Base-by-base conservation (phyloP, 2,888 invertebrate genomes). In the Congeria kusceri region DNA sequence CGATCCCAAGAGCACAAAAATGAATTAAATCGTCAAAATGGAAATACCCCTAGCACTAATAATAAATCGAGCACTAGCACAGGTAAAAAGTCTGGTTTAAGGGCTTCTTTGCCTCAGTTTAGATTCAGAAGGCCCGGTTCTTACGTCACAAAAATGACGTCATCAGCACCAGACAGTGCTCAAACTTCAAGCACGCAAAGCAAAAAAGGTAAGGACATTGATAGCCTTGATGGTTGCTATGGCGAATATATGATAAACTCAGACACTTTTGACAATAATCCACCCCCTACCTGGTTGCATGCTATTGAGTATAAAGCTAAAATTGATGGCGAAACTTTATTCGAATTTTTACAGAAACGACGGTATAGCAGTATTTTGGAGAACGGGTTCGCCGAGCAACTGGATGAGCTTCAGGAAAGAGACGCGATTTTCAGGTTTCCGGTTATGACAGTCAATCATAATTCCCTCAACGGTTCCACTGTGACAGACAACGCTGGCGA, bases 301-400 rank as follows among this genome's bases (percentile, higher is more conserved):
- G 77, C 66, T 58, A 62, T 77, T 44, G 80, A 82, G 72, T 56
- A 47, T 72, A 80, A 80, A 63, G 75, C 77, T 66, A 82, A 82
- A 73, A 78, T 59, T 80, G 82, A 84, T 61, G 82, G 80, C 64
- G 84, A 84, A 80, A 82, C 75, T 82, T 77, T 87, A 66, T 85
- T 84, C 84, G 81, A 82, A 77, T 87, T 86, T 77, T 88, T 87
- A 67, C 88, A 88, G 88, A 88, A 85, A 88, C 88, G 77, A 88
- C 88, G 71, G 88, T 88, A 83, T 88, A 86, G 83, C 81, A 76
- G 76, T 46, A 68, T 84, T 1, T 63, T 81, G 69, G 84, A 81
- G 71, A 84, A 81, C 70, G 84, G 80, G 29, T 84, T 84, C 67
- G 81, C 84, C 23, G 84, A 84, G 28, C 84, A 84, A 64, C 62